Base-by-base conservation (phyloP, 2,113 vertebrate species). In the Motacilla tschutschensis region DNA sequence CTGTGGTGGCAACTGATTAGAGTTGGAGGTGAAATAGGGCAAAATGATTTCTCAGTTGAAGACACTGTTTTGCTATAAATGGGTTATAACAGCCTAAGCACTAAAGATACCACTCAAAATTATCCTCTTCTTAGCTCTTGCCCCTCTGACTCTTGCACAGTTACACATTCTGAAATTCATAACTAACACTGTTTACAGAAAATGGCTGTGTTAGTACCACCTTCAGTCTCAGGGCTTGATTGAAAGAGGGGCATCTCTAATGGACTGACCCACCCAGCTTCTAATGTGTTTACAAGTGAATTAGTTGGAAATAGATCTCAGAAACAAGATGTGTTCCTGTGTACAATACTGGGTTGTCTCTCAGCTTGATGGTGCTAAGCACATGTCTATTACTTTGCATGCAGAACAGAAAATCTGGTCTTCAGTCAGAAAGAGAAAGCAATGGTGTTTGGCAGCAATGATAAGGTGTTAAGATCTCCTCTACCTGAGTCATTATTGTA, bases 271-370 rank as follows among this genome's bases (percentile, higher is more conserved):
- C 73, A 48, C n/a, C 24, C 58, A 73, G 21, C 22, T 66, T 83
- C 31, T 94, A 41, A 66, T 53, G 22, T 85, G 63, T 80, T 89
- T 41, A 59, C 54, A 62, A 82, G 40, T 62, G 18, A 84, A 89
- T 87, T 84, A 69, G 78, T 91, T 84, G 81, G 75, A 92, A 83
- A 73, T 28, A 79, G 17, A 33, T 67, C 92, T 92, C 64, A 75
- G 53, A 89, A 10, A 57, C n/a, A 72, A 62, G 64, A 22, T 46
- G 31, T 54, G 15, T 46, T 84, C 58, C 58, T 44, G 7, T 65
- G 64, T 67, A 6, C 16, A 69, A 24, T 50, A 67, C 4, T 82
- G 58, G 74, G 16, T 72, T 6, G 0, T 79, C 25, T 66, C 33
- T 65, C 50, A 69, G 26, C 54, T 62, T 67, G 59, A 46, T 70